Percentiles rank a stretch among this genome's conserved stretches.
These are phyloP conservation scores for Bucco capensis DNA, from an alignment of 2,113 vertebrate genomes.

Conservation along the genomic window DNA sequence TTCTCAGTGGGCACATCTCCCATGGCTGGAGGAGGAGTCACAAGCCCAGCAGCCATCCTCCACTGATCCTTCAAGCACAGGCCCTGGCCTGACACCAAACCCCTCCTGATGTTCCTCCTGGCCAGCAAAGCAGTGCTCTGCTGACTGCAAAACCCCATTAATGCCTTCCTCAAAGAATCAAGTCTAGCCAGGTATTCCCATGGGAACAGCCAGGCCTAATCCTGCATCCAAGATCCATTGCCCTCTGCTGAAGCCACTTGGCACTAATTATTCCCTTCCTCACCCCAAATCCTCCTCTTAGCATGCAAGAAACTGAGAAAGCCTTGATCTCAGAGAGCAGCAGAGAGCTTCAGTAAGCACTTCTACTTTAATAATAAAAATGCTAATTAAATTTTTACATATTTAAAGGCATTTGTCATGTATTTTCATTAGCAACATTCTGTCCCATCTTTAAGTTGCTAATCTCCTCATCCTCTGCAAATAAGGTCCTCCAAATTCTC, in stretches of 20 bases:
- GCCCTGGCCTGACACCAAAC: fast-evolving
- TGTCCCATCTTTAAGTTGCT: neutral
- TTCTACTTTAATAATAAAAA: slow-evolving; percentile 16
- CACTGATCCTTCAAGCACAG: neutral
- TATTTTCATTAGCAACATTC: slow-evolving; percentile 35
- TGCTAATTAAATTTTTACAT: slow-evolving; percentile 41
- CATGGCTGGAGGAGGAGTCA: fast-evolving
- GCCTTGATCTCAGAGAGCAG: slow-evolving; percentile 15
- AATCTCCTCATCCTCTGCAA: neutral
- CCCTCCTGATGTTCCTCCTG: neutral
- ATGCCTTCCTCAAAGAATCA: neutral
- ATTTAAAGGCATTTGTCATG: slow-evolving; percentile 25
- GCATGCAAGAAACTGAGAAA: neutral
- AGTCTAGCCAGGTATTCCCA: neutral
- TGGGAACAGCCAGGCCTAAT: neutral
- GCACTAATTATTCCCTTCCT: neutral
- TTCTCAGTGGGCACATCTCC: neutral
- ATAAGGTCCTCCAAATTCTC: neutral
- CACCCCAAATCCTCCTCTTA: neutral
- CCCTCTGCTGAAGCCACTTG: neutral
- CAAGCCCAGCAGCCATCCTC: neutral
- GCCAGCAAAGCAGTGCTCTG: neutral
- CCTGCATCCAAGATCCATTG: neutral
- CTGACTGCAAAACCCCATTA: neutral
- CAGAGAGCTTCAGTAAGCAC: slow-evolving; percentile 10